Percentiles rank a stretch among this genome's conserved stretches.
phyloP scores from a whole-genome alignment of 2,888 invertebrate species.

The Phytoseiulus persimilis region DNA sequence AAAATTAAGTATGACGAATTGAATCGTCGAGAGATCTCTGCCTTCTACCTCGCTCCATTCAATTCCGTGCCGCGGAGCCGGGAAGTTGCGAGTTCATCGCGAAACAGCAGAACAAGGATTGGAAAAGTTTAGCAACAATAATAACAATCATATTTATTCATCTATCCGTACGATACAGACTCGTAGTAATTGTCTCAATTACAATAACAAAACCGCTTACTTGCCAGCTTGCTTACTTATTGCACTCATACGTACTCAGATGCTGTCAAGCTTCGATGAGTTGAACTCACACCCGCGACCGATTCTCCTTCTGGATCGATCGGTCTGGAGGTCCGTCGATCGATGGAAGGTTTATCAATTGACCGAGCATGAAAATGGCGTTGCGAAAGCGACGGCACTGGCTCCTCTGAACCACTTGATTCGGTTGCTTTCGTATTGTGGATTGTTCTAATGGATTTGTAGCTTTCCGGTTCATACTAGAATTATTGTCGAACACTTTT shows the following conservation, averaged over 20 bases:
- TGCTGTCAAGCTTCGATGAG: background rate
- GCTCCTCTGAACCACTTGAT: background rate
- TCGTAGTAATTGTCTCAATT: background rate
- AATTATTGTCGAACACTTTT: too few species aligned
- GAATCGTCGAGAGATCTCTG: too few species aligned
- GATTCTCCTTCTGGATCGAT: background rate
- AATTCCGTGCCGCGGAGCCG: too few species aligned
- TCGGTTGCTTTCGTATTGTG: background rate
- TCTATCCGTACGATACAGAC: background rate
- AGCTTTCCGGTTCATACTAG: background rate
- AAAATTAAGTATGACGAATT: too few species aligned
- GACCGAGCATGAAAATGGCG: too few species aligned
- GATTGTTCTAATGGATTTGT: background rate
- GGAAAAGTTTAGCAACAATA: background rate
- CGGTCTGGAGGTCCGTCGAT: background rate
- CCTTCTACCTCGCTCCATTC: too few species aligned
- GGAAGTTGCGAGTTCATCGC: background rate
- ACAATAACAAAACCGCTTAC: background rate
- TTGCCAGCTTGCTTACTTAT: background rate
- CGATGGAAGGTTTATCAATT: background rate
- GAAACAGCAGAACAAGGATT: background rate
- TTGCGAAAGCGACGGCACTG: too few species aligned
- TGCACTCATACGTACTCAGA: background rate
- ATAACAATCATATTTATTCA: background rate
- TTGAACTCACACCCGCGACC: background rate